These are phyloP conservation scores for Steinernema khuongi DNA, from an alignment of 1,140 invertebrate genomes.

Conservation along the genomic window DNA sequence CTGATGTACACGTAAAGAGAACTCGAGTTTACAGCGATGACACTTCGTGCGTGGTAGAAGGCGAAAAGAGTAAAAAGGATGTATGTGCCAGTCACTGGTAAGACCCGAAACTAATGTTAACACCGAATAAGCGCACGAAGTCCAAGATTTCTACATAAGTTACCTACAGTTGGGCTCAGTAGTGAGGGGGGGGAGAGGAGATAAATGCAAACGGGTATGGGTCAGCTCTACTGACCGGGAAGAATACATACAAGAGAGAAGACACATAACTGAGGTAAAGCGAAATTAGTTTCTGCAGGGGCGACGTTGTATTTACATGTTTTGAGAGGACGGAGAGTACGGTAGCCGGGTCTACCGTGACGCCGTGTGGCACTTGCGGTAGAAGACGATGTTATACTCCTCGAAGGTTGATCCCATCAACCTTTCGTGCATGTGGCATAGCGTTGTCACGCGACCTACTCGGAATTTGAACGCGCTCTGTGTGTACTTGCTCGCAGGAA, in stretches of 20 bases:
- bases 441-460: constrained; percentile 46
- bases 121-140: constrained; percentile 8
- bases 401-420: constrained; percentile 45
- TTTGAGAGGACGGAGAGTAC: not conserved
- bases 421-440: constrained; percentile 40
- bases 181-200: constrained; percentile 2
- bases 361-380: constrained; percentile 40
- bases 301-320: not conserved
- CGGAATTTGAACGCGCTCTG: constrained; percentile 55
- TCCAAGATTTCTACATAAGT: not conserved
- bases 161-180: not conserved
- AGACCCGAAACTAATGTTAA: constrained; percentile 7
- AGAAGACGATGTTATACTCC: constrained; percentile 57
- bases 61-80: not conserved
- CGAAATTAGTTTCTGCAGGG: not conserved
- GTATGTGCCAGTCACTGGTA: not conserved
- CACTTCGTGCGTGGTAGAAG: not conserved
- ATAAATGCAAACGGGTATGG: not conserved
- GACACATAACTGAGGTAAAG: not conserved
- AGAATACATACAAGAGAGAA: not conserved
- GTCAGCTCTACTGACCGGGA: not conserved
- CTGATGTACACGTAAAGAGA: not conserved
- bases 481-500: constrained; percentile 46
- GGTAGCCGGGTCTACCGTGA: not conserved
- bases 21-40: constrained; percentile 10